These are phyloP conservation scores for Coturnix japonica DNA, from an alignment of 2,113 vertebrate genomes.

Conservation along the genomic window DNA sequence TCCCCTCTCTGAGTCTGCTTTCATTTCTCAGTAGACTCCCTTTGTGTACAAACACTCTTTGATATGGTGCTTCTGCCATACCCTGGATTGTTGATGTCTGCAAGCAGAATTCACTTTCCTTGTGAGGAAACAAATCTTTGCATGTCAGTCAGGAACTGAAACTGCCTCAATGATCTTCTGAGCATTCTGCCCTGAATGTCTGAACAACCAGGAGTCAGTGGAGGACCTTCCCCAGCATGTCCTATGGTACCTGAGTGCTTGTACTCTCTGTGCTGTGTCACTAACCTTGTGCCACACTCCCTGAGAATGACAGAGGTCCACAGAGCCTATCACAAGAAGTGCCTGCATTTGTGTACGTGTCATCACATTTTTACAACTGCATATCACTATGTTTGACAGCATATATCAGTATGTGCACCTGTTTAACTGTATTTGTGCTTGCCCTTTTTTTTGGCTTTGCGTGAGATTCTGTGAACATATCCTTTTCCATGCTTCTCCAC, in stretches of 20 bases:
- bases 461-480: neutral
- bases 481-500: neutral
- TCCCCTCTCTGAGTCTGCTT: neutral
- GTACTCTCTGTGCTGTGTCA: neutral
- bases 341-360: neutral
- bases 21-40: neutral
- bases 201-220: neutral
- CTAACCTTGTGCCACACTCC: neutral
- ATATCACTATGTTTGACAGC: neutral
- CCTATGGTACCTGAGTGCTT: neutral
- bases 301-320: neutral
- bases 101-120: neutral
- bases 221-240: neutral
- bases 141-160: neutral
- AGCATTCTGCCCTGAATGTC: constrained; percentile 2
- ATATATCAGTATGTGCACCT: constrained; percentile 12
- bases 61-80: neutral
- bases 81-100: neutral
- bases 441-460: neutral
- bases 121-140: constrained; percentile 14
- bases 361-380: neutral
- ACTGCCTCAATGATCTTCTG: neutral
- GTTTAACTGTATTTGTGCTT: neutral
- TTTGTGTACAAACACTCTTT: neutral
- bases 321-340: neutral